Percentiles rank a stretch among this genome's conserved stretches.
Evolutionary conservation across 1,140 invertebrate species (phyloP).

Genomic region (Drosophila saltans): DNA sequence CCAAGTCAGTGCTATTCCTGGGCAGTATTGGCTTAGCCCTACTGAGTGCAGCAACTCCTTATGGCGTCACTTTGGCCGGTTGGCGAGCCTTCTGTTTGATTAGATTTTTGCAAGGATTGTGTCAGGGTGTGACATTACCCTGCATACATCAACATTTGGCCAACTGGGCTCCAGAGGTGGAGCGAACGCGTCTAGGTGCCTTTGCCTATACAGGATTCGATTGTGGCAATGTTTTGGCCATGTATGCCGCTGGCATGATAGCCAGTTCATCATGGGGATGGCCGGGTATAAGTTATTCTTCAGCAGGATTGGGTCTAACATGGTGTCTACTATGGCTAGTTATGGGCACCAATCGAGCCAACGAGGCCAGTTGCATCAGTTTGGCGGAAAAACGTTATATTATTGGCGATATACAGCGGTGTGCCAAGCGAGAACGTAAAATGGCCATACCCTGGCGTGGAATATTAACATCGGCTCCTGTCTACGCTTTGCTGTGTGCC

Average conservation of each 20-base stretch:
- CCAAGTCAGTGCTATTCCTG: constrained; percentile 86
- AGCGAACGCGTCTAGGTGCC: constrained; percentile 85
- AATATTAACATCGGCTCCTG: constrained; percentile 91
- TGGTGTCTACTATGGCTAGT: constrained; percentile 87
- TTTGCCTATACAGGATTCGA: constrained; percentile 87
- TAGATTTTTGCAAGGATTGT: constrained; percentile 90
- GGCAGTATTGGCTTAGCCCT: constrained; percentile 85
- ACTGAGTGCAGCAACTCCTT: constrained; percentile 84
- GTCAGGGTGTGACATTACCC: constrained; percentile 91
- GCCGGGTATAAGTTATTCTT: constrained; percentile 91
- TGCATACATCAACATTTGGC: constrained; percentile 88
- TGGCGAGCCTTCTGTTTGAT: constrained; percentile 86
- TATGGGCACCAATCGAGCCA: constrained; percentile 88
- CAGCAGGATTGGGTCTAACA: constrained; percentile 86
- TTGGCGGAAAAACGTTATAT: constrained; percentile 87
- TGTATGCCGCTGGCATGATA: constrained; percentile 87
- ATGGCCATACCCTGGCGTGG: constrained; percentile 87
- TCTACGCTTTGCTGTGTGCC: constrained; percentile 92
- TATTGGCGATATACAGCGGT: constrained; percentile 54
- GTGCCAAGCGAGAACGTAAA: constrained; percentile 29
- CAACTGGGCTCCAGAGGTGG: constrained; percentile 84
- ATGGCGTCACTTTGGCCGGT: constrained; percentile 80
- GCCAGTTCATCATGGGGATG: constrained; percentile 87
- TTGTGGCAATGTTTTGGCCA: constrained; percentile 89
- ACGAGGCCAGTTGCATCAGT: constrained; percentile 85